These are phyloP conservation scores for Crocidura indochinensis DNA, from an alignment of 2,797 vertebrate genomes.

Conservation along the genomic window DNA sequence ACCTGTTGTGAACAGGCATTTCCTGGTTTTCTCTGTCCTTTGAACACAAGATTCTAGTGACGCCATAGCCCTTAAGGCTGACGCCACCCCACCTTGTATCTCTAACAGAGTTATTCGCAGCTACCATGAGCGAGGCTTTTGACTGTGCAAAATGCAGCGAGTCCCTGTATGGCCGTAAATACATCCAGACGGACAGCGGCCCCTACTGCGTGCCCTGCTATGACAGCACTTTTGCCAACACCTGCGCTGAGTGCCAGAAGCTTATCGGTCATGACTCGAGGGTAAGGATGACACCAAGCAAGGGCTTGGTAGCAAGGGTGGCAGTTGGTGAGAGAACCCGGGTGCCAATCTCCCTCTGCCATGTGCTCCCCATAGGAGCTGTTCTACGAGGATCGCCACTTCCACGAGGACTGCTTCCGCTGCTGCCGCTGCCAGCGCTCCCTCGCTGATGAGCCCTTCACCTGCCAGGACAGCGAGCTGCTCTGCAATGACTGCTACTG, in stretches of 20 bases:
- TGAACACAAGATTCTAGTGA: not conserved
- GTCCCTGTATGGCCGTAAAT: conserved; percentile 98
- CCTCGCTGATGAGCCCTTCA: conserved; percentile 97
- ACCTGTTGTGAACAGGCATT: conserved; percentile 54
- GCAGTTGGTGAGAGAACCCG: conserved; percentile 16
- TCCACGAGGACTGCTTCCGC: conserved; percentile 98
- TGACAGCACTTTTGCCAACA: conserved; percentile 97
- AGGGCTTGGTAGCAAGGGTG: not conserved
- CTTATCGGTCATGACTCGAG: conserved; percentile 97
- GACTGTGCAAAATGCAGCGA: conserved; percentile 99
- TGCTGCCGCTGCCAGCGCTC: conserved; percentile 98
- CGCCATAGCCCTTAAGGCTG: conserved; percentile 8
- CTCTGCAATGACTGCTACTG: conserved; percentile 99
- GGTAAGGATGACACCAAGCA: conserved; percentile 89
- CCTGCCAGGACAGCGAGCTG: conserved; percentile 96
- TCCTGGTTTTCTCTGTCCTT: conserved; percentile 26
- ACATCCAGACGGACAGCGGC: conserved; percentile 96
- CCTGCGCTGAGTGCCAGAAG: conserved; percentile 98
- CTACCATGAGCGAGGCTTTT: conserved; percentile 96
- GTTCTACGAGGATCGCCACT: conserved; percentile 98
- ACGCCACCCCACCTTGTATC: conserved; percentile 39
- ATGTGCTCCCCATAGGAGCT: conserved; percentile 92
- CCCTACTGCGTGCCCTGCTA: conserved; percentile 99
- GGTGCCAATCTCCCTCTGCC: not conserved
- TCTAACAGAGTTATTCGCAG: conserved; percentile 60